Evolutionary conservation across 2,797 vertebrate species (phyloP).

Genomic region (Falco biarmicus): DNA sequence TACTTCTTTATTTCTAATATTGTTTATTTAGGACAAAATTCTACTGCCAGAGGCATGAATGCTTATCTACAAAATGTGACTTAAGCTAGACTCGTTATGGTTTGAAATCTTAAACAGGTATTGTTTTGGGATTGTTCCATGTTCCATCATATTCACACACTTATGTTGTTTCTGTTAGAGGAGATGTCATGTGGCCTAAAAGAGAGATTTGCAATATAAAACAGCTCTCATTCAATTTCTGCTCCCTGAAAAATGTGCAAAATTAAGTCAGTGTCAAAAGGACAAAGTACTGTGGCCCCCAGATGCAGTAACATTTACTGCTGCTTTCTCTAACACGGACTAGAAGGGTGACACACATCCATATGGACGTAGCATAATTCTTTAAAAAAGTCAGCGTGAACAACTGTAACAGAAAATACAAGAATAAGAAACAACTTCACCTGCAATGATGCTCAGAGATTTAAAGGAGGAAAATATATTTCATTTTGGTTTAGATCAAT

Average conservation of each 20-base stretch:
- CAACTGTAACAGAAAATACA: neutral
- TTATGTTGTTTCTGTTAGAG: neutral
- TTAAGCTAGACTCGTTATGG: neutral
- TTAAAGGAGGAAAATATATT: neutral
- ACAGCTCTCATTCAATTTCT: neutral
- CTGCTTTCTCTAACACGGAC: neutral
- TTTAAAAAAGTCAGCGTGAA: neutral
- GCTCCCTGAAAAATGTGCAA: conserved; percentile 4
- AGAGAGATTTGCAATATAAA: neutral
- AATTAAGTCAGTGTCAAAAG: conserved; percentile 11
- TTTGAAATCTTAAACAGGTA: neutral
- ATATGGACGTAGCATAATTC: neutral
- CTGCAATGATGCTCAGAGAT: neutral
- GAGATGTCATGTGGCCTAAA: neutral
- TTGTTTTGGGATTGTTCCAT: neutral
- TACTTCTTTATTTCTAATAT: neutral
- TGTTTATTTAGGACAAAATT: conserved; percentile 29
- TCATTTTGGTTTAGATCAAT: neutral
- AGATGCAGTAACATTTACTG: neutral
- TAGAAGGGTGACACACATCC: neutral
- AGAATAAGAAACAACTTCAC: neutral
- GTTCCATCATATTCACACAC: neutral
- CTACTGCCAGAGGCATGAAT: neutral
- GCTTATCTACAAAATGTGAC: neutral
- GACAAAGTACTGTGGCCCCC: neutral